Evolutionary conservation across 2,113 vertebrate species (phyloP).

Genomic region (Megaleporinus macrocephalus): DNA sequence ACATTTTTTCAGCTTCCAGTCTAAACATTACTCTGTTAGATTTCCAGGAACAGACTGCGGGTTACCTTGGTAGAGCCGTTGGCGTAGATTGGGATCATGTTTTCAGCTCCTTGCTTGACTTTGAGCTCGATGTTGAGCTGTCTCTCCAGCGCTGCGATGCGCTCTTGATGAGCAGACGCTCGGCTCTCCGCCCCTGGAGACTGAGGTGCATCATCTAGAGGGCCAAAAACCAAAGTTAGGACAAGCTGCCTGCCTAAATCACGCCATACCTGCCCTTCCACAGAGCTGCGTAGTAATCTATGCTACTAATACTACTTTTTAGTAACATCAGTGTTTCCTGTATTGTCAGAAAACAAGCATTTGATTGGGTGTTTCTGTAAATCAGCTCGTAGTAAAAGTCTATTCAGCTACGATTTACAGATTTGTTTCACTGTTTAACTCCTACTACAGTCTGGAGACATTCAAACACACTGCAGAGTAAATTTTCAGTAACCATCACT

Average conservation of each 20-base stretch:
- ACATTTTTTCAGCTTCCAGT: too few relatives aligned
- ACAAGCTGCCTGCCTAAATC: too few relatives aligned
- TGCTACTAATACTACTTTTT: too few relatives aligned
- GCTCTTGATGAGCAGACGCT: conserved; percentile 69
- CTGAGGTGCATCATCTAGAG: conserved; percentile 80
- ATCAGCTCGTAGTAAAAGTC: background rate
- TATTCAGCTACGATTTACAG: background rate
- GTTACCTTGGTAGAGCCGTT: conserved; percentile 76
- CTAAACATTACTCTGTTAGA: too few relatives aligned
- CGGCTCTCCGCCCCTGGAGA: conserved; percentile 77
- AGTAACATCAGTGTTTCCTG: too few relatives aligned
- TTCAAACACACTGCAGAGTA: background rate
- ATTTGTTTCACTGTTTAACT: background rate
- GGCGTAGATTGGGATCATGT: conserved; percentile 83
- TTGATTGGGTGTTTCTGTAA: too few relatives aligned
- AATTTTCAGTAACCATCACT: conserved; percentile 12
- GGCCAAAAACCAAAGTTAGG: background rate
- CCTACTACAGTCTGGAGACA: background rate
- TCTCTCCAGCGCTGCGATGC: conserved; percentile 76
- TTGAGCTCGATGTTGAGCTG: conserved; percentile 83
- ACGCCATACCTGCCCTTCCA: too few relatives aligned
- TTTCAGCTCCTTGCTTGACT: conserved; percentile 82
- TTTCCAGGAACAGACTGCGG: background rate
- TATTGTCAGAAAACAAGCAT: too few relatives aligned
- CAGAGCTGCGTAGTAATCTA: too few relatives aligned